phyloP scores from a whole-genome alignment of 2,113 vertebrate genomes.

The Herpailurus yagouaroundi region DNA sequence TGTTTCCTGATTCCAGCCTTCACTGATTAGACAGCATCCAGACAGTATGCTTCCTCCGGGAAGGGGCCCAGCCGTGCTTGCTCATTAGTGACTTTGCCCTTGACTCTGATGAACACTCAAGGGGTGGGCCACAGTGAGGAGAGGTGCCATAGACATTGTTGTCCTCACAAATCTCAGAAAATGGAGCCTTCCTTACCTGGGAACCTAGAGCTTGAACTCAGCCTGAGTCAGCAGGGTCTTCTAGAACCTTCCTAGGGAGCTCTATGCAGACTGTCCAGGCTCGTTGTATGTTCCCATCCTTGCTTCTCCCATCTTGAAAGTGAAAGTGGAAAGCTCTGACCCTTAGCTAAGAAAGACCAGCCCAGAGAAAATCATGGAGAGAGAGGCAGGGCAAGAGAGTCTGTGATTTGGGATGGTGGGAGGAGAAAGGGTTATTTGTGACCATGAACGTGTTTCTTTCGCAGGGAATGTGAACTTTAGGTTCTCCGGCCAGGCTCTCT shows the following conservation, averaged over 20 bases:
- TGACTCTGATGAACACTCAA: rapidly evolving
- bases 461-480: background rate
- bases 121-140: rapidly evolving
- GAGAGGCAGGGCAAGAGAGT: background rate
- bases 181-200: background rate
- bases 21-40: background rate
- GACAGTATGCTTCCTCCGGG: rapidly evolving
- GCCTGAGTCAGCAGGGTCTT: background rate
- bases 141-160: rapidly evolving
- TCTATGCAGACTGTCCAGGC: background rate
- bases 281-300: background rate
- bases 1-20: background rate
- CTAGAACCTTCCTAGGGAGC: background rate
- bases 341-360: background rate
- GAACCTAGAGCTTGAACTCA: background rate
- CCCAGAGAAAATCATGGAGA: background rate
- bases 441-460: background rate
- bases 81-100: background rate
- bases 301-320: background rate
- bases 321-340: background rate
- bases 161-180: background rate
- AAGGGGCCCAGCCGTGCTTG: background rate
- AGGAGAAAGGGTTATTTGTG: background rate
- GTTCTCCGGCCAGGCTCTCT: background rate
- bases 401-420: background rate